Percentiles rank a stretch among this genome's conserved stretches.
Conservation (phyloP, 2,888 invertebrate genomes). For the Antheraea assamensis region DNA sequence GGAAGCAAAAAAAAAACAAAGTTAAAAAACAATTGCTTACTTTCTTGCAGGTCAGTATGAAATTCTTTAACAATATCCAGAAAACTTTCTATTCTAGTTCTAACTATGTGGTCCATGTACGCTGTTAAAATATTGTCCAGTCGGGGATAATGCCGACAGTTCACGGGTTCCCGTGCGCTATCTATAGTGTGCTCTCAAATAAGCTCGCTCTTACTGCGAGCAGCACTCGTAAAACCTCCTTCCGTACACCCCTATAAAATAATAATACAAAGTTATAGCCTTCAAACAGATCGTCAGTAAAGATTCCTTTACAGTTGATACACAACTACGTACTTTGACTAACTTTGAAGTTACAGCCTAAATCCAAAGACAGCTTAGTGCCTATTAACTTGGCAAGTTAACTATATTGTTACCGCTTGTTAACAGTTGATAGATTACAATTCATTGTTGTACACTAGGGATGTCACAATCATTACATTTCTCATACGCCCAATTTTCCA, state of each 20-base stretch:
- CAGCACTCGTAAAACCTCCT: neutral
- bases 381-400: conserved; percentile 42
- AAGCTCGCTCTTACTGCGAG: conserved; percentile 20
- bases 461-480: conserved; percentile 16
- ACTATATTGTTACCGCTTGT: conserved; percentile 30
- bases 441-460: conserved; percentile 12
- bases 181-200: conserved; percentile 24
- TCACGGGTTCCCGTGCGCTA: neutral
- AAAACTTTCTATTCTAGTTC: neutral
- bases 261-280: conserved; percentile 22
- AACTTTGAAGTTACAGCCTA: conserved; percentile 41
- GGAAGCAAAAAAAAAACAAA: no score
- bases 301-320: conserved; percentile 33
- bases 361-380: conserved; percentile 43
- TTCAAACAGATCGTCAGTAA: conserved; percentile 30
- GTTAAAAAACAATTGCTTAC: neutral
- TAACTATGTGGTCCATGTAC: neutral
- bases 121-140: neutral
- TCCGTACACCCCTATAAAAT: conserved; percentile 2
- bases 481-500: neutral
- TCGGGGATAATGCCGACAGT: neutral
- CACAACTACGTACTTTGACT: conserved; percentile 31
- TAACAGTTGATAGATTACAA: conserved; percentile 28
- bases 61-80: neutral
- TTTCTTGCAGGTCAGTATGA: neutral